phyloP scores from a whole-genome alignment of 2,113 vertebrate genomes.

The Entosphenus tridentatus region DNA sequence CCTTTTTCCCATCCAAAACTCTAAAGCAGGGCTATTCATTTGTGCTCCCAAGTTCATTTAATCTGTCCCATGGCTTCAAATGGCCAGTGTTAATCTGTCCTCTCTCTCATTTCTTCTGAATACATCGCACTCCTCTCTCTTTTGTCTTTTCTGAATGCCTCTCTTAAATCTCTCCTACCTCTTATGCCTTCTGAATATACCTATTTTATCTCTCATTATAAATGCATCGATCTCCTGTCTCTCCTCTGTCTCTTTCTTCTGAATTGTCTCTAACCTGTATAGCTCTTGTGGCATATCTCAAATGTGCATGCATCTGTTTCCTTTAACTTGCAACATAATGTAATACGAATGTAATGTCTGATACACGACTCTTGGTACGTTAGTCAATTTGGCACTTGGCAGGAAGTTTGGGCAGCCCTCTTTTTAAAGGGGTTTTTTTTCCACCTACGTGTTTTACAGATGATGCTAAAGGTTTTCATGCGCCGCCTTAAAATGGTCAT shows the following conservation, averaged over 20 bases:
- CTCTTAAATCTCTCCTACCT: not conserved
- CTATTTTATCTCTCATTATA: not conserved
- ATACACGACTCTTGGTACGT: not conserved
- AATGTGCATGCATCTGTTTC: not conserved
- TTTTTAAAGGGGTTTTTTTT: slow-evolving; percentile 4
- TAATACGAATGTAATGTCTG: not conserved
- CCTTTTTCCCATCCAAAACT: not conserved
- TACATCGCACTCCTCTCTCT: not conserved
- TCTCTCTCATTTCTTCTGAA: not conserved
- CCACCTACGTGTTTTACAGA: not conserved
- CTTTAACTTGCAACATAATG: not conserved
- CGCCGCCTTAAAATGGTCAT: too few species aligned
- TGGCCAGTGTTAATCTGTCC: not conserved
- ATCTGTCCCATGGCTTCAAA: not conserved
- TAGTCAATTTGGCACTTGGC: not conserved
- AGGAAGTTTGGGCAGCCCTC: not conserved
- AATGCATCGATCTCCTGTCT: not conserved
- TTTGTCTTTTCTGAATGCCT: not conserved
- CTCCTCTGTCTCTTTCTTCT: not conserved
- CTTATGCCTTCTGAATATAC: not conserved
- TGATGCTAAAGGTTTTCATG: not conserved
- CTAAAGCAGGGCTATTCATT: not conserved
- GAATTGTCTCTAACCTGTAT: not conserved
- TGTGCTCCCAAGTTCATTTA: not conserved
- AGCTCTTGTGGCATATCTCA: not conserved